A percentile compares a stretch with the other conserved stretches of the same genome.
Conservation (phyloP, 2,888 invertebrate species). For the Mystacides longicornis region DNA sequence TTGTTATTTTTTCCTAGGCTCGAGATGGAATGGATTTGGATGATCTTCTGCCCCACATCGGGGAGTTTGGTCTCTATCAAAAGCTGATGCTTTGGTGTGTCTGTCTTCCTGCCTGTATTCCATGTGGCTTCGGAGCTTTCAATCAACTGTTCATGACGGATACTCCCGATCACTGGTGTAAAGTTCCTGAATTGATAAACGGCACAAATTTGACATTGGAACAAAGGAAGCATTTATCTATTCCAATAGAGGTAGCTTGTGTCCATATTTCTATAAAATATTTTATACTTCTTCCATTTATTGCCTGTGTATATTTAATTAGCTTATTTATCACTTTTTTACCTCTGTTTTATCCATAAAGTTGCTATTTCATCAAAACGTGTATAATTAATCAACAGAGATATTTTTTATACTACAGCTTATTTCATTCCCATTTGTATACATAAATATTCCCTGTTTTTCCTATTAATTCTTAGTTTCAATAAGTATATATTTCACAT, state of each 20-base stretch:
- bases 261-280: not conserved
- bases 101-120: constrained; percentile 81
- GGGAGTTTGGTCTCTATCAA: constrained; percentile 86
- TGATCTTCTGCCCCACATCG: constrained; percentile 75
- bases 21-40: constrained; percentile 69
- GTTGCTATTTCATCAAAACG: too few relatives aligned
- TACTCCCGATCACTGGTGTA: constrained; percentile 81
- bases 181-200: constrained; percentile 56
- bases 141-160: constrained; percentile 91
- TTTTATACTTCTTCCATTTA: not conserved
- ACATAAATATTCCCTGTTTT: too few relatives aligned
- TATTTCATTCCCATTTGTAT: too few relatives aligned
- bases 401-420: too few relatives aligned
- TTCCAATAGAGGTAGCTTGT: constrained; percentile 50
- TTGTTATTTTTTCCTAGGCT: constrained; percentile 27
- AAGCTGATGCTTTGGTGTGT: constrained; percentile 78
- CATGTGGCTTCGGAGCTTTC: constrained; percentile 87
- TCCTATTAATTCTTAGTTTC: too few relatives aligned
- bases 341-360: too few relatives aligned
- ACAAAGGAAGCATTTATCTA: constrained; percentile 55
- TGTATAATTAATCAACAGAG: too few relatives aligned
- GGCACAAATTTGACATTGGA: constrained; percentile 46
- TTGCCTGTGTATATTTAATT: not conserved
- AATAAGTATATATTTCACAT: too few relatives aligned
- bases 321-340: too few relatives aligned